Conservation (phyloP, 2,113 vertebrate species). For the Strix aluco region DNA sequence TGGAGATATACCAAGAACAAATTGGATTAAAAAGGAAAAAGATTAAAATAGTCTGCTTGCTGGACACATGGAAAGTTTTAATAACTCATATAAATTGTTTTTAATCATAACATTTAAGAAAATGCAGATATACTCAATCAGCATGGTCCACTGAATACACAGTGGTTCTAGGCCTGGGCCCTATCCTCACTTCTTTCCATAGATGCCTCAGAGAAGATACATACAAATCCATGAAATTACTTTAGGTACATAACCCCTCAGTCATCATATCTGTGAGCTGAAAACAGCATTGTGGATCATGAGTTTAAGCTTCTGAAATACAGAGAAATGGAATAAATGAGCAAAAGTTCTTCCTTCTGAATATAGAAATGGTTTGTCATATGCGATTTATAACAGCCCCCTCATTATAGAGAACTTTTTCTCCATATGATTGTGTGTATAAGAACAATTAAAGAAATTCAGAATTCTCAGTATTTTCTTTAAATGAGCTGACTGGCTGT, state of each 20-base stretch:
- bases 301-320: neutral
- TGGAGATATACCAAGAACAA: neutral
- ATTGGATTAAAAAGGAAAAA: neutral
- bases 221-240: neutral
- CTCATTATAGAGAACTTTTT: neutral
- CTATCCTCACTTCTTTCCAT: neutral
- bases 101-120: neutral
- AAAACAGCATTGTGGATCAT: neutral
- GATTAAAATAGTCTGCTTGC: neutral
- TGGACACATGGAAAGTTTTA: neutral
- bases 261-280: neutral
- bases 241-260: neutral
- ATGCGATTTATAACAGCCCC: neutral
- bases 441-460: conserved; percentile 6
- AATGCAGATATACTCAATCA: neutral
- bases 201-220: neutral
- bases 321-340: neutral
- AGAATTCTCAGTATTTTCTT: neutral
- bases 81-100: neutral
- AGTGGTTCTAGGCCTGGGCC: neutral
- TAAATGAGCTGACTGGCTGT: neutral
- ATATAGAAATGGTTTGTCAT: neutral
- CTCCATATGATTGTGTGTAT: neutral
- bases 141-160: neutral
- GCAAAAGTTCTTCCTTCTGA: neutral